phyloP scores from a whole-genome alignment of 2,797 vertebrate species.

The Notamacropus eugenii region DNA sequence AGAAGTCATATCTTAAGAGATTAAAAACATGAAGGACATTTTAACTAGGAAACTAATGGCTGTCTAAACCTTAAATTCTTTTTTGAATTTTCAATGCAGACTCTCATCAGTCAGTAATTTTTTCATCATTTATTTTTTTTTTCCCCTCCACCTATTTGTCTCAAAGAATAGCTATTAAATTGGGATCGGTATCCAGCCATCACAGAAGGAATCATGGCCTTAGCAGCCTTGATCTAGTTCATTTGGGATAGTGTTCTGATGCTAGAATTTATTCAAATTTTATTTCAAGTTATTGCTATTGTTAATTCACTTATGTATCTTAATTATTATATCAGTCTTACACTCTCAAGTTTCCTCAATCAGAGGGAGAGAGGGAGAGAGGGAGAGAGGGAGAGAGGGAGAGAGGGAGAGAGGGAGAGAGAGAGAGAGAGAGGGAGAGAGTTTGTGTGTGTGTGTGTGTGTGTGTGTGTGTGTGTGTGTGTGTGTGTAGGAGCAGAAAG shows the following conservation, averaged over 20 bases:
- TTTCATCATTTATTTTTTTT: background rate
- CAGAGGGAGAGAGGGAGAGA: background rate
- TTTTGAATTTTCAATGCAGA: background rate
- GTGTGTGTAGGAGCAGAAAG: too few relatives aligned
- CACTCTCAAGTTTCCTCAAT: conserved; percentile 3
- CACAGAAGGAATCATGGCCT: background rate
- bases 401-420: background rate
- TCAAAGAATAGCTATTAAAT: background rate
- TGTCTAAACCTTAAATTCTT: background rate
- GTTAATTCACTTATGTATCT: conserved; percentile 7
- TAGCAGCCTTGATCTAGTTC: background rate
- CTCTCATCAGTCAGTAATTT: background rate
- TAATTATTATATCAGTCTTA: conserved; percentile 12
- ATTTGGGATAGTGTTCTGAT: background rate
- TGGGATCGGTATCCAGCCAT: background rate
- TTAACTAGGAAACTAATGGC: conserved; percentile 9
- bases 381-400: too few relatives aligned
- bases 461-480: too few relatives aligned
- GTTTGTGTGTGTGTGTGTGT: too few relatives aligned
- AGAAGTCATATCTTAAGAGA: conserved; percentile 20
- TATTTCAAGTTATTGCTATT: background rate
- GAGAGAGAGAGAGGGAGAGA: too few relatives aligned
- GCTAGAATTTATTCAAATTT: conserved; percentile 36
- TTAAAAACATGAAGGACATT: background rate
- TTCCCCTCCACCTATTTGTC: background rate